Percentiles rank a stretch among this genome's conserved stretches.
Evolutionary conservation across 2,888 invertebrate species (phyloP).

Genomic region (Lycaena phlaeas): DNA sequence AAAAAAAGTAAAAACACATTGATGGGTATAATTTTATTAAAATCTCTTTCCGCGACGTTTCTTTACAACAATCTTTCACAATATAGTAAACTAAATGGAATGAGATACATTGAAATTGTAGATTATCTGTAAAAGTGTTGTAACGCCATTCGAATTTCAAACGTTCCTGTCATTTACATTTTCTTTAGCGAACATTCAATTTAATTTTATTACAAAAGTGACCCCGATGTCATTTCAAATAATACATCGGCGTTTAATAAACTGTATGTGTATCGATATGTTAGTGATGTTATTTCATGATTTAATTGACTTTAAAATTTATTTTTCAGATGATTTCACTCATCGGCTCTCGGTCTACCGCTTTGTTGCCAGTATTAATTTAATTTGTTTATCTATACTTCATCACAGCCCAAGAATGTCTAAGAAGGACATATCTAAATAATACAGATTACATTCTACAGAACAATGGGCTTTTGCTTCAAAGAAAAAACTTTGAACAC

Average conservation of each 20-base stretch:
- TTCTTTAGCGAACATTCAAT: neutral
- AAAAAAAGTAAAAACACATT: conserved; percentile 9
- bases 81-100: conserved; percentile 21
- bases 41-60: conserved; percentile 34
- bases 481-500: too few species aligned
- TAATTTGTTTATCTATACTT: conserved; percentile 20
- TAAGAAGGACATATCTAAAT: conserved; percentile 36
- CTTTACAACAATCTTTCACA: conserved; percentile 27
- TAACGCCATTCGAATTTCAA: neutral
- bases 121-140: conserved; percentile 1
- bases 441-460: conserved; percentile 14
- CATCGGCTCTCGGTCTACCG: conserved; percentile 11
- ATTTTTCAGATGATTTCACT: conserved; percentile 21
- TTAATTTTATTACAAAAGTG: conserved; percentile 9
- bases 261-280: conserved; percentile 25
- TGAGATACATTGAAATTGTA: conserved; percentile 5
- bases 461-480: conserved; percentile 17
- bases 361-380: conserved; percentile 23
- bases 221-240: neutral
- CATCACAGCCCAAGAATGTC: conserved; percentile 49
- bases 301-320: conserved; percentile 30
- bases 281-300: conserved; percentile 28
- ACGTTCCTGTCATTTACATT: neutral
- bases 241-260: conserved; percentile 1
- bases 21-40: conserved; percentile 51